Base-by-base conservation (phyloP, 2,888 invertebrate species). In the Ophraella communa region DNA sequence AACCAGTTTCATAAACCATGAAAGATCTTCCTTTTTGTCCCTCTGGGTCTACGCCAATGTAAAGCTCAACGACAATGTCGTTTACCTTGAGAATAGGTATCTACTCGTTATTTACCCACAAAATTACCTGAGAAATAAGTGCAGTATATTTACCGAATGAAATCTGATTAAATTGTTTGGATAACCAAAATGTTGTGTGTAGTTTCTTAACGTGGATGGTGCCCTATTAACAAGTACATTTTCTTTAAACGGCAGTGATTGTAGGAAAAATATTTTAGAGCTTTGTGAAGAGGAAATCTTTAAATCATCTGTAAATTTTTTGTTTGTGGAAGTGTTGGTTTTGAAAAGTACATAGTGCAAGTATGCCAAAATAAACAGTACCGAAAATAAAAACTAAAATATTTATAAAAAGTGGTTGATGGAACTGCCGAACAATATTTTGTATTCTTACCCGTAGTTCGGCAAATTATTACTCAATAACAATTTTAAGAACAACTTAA, bases 41-140 rank as follows among this genome's bases (percentile, higher is more conserved):
- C 27, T 23, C 14, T 14, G 2, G 21, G 21, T 47, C 17, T 24
- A 23, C 49, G 49, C 49, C 27, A 1, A 8, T 51, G 49, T 30
- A 42, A 42, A 30, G 44, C 49, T 33, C 47, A 14, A n/a, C 44
- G 52, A 21, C 44, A 52, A 60, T 44, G 60, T 60, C 52, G 60
- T 60, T 60, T 60, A 60, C 60, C 60, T 60, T 60, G 60, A 60
- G 47, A 42, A 27, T 51, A 10, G 49, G 33, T 47, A 60, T 52
- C 42, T 44, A 44, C 52, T 60, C 60, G 60, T 52, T 60, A 52
- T 60, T 60, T 60, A 60, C 59, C 51, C 51, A 51, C 59, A 51
- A 59, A 59, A 59, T 59, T 59, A 51, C 23, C 42, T 53, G 44
- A 53, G 60, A 53, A 53, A 53, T 60, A 60, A 58, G 54, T 49